Percentiles rank a stretch among this genome's conserved stretches.
Conservation (phyloP, 2,113 vertebrate genomes). For the Bambusicola thoracicus region DNA sequence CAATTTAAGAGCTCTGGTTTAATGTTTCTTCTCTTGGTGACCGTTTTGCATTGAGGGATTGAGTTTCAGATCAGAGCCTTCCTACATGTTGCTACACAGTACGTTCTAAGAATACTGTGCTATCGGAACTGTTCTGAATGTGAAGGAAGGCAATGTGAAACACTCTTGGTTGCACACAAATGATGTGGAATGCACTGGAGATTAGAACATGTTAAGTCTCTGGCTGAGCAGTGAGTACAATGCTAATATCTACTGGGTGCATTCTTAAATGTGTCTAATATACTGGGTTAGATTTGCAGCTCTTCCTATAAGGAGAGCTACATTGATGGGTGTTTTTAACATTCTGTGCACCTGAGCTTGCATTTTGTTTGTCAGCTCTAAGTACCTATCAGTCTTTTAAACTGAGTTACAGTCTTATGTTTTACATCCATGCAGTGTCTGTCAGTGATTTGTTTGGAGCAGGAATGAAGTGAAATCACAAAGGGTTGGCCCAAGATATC, state of each 20-base stretch:
- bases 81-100: neutral
- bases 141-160: neutral
- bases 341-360: neutral
- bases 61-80: neutral
- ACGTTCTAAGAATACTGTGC: fast-evolving
- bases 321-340: neutral
- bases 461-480: neutral
- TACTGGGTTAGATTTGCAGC: neutral
- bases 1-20: neutral
- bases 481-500: neutral
- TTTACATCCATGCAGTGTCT: neutral
- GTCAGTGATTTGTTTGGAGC: neutral
- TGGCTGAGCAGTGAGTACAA: neutral
- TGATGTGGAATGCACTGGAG: neutral
- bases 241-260: neutral
- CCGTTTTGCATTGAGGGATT: neutral
- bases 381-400: neutral
- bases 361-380: neutral
- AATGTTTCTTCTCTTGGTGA: neutral
- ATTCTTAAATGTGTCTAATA: neutral
- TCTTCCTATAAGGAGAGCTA: neutral
- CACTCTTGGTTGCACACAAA: neutral
- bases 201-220: neutral
- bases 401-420: neutral
- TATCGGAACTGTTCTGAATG: fast-evolving